A percentile compares a stretch with the other conserved stretches of the same genome.
These are phyloP conservation scores for Nomada fabriciana DNA, from an alignment of 2,888 invertebrate species.

Conservation along the genomic window DNA sequence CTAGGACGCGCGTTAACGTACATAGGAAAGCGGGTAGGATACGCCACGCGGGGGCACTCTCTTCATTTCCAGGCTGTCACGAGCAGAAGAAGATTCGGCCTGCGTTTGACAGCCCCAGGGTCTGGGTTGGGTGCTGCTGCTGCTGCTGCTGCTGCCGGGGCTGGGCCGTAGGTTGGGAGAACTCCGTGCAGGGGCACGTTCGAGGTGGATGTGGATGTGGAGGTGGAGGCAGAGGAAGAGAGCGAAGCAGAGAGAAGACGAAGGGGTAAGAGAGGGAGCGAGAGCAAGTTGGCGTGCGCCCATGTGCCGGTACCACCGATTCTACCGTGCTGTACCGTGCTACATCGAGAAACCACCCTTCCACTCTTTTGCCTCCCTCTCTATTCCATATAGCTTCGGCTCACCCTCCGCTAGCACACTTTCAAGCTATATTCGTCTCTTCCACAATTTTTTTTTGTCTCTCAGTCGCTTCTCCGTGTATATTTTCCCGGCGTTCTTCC, in stretches of 20 bases:
- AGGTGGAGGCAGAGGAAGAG: slow-evolving; percentile 54
- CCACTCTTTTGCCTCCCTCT: slow-evolving; percentile 40
- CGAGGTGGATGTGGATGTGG: slow-evolving; percentile 67
- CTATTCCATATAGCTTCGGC: slow-evolving; percentile 60
- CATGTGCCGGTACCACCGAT: slow-evolving; percentile 75
- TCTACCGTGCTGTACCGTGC: slow-evolving; percentile 71
- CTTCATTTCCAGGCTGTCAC: slow-evolving; percentile 84
- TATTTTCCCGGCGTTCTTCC: slow-evolving; percentile 38
- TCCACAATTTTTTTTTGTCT: slow-evolving; percentile 47
- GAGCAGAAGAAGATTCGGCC: slow-evolving; percentile 84
- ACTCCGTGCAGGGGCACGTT: slow-evolving; percentile 75
- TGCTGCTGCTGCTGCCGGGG: slow-evolving; percentile 61
- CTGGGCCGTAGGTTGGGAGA: slow-evolving; percentile 73
- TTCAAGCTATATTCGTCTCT: slow-evolving; percentile 71
- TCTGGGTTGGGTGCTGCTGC: slow-evolving; percentile 81
- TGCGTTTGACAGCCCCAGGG: slow-evolving; percentile 84
- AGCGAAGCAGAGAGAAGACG: slow-evolving; percentile 43
- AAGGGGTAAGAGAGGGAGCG: slow-evolving; percentile 50
- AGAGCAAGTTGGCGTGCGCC: slow-evolving; percentile 69
- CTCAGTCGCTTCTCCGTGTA: slow-evolving; percentile 36
- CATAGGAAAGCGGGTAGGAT: slow-evolving; percentile 76
- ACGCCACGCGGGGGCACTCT: slow-evolving; percentile 81
- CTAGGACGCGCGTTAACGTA: slow-evolving; percentile 72
- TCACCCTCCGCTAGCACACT: slow-evolving; percentile 68
- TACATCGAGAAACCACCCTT: slow-evolving; percentile 73